Evolutionary conservation across 1,140 invertebrate species (phyloP), one percentile per base, ranked within the genome.

Genomic region (Drosophila oshimai): DNA sequence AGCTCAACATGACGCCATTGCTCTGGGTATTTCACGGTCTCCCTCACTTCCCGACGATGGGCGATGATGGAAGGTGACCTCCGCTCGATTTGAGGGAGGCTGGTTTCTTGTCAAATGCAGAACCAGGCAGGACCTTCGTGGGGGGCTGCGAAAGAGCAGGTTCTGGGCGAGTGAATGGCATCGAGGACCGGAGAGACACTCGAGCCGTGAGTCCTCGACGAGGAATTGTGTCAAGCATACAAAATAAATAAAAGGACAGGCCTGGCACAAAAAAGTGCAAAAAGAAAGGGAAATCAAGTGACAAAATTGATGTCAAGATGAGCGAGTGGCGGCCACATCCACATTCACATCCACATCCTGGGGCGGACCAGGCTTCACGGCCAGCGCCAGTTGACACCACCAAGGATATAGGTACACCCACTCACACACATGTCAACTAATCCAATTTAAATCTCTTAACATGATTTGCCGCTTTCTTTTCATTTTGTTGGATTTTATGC

Each of bases 391-490:
- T 64, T 74, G 28, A 70, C 57, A 49, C 61, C 34, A 31, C 13
- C 36, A 29, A 49, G 22, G 54, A 58, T 28, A 58, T n/a, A n/a
- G n/a, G n/a, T n/a, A 15, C 6, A 57, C 33, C 41, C 41, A 33
- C 47, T 29, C 57, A 69, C 73, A 68, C 55, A 79, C 80, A 84
- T 78, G 81, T 53, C 72, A 57, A 72, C 76, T 86, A 86, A 86
- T 86, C 81, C 80, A 86, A 86, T 86, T 86, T 86, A 86, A 86
- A 87, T 87, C 80, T 86, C 80, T 87, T 86, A 86, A 86, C 80
- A 87, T 81, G 81, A 86, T 86, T 86, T 86, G 81, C 81, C 76
- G 81, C 80, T 86, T 86, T 86, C 81, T 86, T 87, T 86, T 86
- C 81, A 87, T 86, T 86, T 81, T 87, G 67, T 55, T 87, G 72